Conservation (phyloP, 2,113 vertebrate species). For the Scopus umbretta region DNA sequence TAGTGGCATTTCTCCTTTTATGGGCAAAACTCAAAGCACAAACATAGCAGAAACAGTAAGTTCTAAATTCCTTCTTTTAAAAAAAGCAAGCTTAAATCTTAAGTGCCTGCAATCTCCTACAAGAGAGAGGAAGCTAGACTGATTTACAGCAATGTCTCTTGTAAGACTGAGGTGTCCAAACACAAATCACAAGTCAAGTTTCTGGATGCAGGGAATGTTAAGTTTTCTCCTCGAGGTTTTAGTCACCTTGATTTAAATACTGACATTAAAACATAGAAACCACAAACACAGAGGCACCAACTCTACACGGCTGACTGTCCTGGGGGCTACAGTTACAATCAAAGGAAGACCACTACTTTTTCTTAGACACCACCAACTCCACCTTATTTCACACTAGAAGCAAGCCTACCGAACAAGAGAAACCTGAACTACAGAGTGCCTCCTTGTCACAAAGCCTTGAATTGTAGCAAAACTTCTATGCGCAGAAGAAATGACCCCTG, state of each 20-base stretch:
- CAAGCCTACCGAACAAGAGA: not conserved
- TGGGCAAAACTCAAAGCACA: not conserved
- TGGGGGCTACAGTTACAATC: not conserved
- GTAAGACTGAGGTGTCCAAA: not conserved
- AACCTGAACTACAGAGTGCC: not conserved
- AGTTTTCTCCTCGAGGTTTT: not conserved
- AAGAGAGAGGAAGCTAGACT: not conserved
- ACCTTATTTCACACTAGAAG: not conserved
- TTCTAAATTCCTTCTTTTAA: not conserved
- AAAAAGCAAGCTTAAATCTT: not conserved
- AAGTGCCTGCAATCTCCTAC: not conserved
- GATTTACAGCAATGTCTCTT: not conserved
- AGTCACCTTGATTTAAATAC: not conserved
- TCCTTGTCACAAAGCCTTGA: not conserved
- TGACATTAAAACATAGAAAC: not conserved
- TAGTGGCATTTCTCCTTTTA: not conserved
- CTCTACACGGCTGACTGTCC: not conserved
- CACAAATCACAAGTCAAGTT: not conserved
- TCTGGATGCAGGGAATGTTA: not conserved
- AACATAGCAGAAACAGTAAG: not conserved
- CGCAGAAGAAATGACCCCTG: not conserved
- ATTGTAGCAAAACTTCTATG: not conserved
- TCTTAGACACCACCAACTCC: not conserved
- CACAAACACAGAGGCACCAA: not conserved
- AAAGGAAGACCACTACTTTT: not conserved